Conservation (phyloP, 1,140 invertebrate genomes). For the Drosophila carrolli region DNA sequence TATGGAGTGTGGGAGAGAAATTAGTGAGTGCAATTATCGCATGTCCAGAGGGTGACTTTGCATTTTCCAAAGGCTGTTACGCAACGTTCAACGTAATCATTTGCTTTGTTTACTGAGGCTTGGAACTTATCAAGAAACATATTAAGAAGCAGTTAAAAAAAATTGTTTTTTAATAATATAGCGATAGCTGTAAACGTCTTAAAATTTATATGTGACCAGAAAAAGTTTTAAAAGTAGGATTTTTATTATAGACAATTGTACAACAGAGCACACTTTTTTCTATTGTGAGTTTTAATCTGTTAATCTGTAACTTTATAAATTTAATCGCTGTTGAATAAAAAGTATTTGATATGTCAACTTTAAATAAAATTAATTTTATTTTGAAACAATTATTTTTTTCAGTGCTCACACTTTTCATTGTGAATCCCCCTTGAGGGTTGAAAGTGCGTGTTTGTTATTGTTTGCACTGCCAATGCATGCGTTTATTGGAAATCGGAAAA, state of each 20-base stretch:
- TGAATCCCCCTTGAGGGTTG: slow-evolving; percentile 13
- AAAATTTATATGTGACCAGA: too few relatives aligned
- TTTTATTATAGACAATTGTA: too few relatives aligned
- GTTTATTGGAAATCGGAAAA: slow-evolving; percentile 68
- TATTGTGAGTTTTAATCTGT: too few relatives aligned
- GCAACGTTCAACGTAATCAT: slow-evolving; percentile 12
- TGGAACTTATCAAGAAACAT: slow-evolving; percentile 1
- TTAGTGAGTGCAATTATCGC: slow-evolving; percentile 45
- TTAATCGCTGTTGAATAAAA: too few relatives aligned
- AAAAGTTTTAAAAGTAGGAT: too few relatives aligned
- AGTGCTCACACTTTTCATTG: slow-evolving; percentile 2
- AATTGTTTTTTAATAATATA: not conserved
- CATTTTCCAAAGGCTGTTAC: slow-evolving; percentile 51
- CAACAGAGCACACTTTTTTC: too few relatives aligned
- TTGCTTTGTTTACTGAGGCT: slow-evolving; percentile 8
- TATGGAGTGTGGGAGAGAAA: slow-evolving; percentile 31
- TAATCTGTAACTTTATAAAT: too few relatives aligned
- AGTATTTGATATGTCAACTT: too few relatives aligned
- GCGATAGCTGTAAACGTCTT: too few relatives aligned
- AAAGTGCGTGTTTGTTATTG: slow-evolving; percentile 50
- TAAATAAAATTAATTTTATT: not conserved
- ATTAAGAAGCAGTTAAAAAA: slow-evolving; percentile 7
- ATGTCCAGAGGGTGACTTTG: slow-evolving; percentile 14
- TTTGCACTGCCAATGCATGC: slow-evolving; percentile 46
- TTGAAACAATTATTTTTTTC: not conserved